phyloP scores from a whole-genome alignment of 2,797 vertebrate genomes.

The Vultur gryphus region DNA sequence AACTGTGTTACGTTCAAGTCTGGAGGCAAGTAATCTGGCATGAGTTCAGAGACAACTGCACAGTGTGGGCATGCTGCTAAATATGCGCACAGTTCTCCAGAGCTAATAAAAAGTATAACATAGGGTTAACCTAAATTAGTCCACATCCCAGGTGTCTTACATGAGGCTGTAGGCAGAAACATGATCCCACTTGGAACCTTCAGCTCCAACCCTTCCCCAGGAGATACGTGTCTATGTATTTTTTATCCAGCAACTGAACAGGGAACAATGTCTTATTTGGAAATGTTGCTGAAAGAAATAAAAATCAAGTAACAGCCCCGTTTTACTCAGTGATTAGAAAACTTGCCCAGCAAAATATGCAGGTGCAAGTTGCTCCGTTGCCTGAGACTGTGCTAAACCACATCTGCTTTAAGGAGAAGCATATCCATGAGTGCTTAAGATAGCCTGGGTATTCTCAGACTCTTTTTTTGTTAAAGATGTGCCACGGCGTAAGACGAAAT shows the following conservation, averaged over 20 bases:
- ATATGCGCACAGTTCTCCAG: background rate
- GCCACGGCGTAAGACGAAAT: background rate
- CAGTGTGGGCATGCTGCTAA: background rate
- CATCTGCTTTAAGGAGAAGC: background rate
- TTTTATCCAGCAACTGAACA: background rate
- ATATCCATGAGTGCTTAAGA: background rate
- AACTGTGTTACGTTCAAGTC: fast-evolving
- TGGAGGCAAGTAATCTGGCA: background rate
- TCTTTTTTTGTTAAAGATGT: background rate
- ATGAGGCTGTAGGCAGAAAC: background rate
- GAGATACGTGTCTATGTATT: background rate
- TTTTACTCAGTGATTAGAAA: background rate
- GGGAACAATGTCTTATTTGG: background rate
- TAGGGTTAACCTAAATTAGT: background rate
- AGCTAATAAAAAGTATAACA: background rate
- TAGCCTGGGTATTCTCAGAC: background rate
- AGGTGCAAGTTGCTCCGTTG: background rate
- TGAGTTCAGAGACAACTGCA: background rate
- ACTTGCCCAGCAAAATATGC: background rate
- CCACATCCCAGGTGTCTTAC: background rate
- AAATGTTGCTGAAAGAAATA: background rate
- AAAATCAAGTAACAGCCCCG: background rate
- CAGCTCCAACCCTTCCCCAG: background rate
- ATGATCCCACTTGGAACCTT: background rate
- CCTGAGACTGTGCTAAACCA: background rate